These are phyloP conservation scores for Aphrophora alni DNA, from an alignment of 2,888 invertebrate species.

Conservation along the genomic window DNA sequence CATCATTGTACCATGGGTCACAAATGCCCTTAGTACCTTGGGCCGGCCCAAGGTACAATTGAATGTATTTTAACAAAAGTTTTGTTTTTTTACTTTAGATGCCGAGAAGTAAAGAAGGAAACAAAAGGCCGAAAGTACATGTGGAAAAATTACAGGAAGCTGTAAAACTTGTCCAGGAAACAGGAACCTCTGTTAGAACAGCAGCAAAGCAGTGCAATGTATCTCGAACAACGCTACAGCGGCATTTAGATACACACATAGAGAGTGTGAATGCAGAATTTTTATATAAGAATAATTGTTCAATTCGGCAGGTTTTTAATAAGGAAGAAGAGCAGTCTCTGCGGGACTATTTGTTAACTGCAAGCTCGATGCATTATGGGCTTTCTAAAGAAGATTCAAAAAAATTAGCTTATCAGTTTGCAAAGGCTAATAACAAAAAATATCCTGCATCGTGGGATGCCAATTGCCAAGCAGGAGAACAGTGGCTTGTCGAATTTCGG, in stretches of 20 bases:
- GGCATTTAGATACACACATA: not conserved
- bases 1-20: constrained; percentile 8
- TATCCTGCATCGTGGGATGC: not conserved
- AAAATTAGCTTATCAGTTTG: constrained; percentile 8
- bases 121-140: not conserved
- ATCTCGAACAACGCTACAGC: not conserved
- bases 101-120: not conserved
- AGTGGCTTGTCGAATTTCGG: not conserved
- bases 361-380: not conserved
- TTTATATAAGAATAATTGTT: not conserved
- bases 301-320: constrained; percentile 7
- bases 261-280: constrained; percentile 3
- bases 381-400: constrained; percentile 2
- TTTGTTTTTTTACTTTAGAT: not conserved
- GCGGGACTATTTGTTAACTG: not conserved
- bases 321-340: not conserved
- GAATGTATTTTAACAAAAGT: not conserved
- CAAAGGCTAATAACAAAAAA: not conserved
- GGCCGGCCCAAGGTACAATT: not conserved
- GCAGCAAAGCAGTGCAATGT: not conserved
- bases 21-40: not conserved
- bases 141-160: not conserved
- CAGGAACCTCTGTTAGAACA: not conserved
- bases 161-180: not conserved
- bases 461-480: constrained; percentile 14